Evolutionary conservation across 2,888 invertebrate species (phyloP).

Genomic region (Prosopocoilus inquinatus): DNA sequence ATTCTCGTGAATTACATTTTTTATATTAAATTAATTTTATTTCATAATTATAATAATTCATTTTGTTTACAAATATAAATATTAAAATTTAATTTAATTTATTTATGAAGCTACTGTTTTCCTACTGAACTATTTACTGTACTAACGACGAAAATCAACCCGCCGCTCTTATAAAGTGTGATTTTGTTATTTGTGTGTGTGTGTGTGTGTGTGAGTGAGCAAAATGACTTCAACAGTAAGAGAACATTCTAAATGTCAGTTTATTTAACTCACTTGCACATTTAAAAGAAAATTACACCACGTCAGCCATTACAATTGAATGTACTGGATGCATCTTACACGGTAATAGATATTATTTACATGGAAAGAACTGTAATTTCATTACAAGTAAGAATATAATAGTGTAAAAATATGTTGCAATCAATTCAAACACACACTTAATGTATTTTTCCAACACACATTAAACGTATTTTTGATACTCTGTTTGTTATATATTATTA

Average conservation of each 20-base stretch:
- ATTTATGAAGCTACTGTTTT: too few species aligned
- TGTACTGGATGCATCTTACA: neutral
- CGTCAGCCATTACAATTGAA: neutral
- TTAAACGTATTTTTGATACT: neutral
- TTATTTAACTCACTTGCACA: slow-evolving; percentile 4
- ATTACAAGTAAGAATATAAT: slow-evolving; percentile 5
- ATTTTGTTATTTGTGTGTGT: too few species aligned
- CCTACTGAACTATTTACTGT: too few species aligned
- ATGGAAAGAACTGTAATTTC: slow-evolving; percentile 3
- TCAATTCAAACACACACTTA: slow-evolving; percentile 7
- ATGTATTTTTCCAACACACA: neutral
- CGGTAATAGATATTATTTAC: neutral
- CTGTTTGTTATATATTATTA: slow-evolving; percentile 5
- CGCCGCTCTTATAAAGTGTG: too few species aligned
- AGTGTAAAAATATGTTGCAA: slow-evolving; percentile 10
- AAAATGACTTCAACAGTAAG: neutral
- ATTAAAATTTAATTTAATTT: too few species aligned
- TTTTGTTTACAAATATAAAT: too few species aligned
- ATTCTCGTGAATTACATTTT: too few species aligned
- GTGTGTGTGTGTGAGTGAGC: too few species aligned
- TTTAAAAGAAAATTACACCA: slow-evolving; percentile 5
- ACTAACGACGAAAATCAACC: too few species aligned
- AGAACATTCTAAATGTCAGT: neutral
- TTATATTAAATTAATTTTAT: too few species aligned
- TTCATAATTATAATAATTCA: too few species aligned